Conservation (phyloP, 2,888 invertebrate species). For the Stenodera caucasica region DNA sequence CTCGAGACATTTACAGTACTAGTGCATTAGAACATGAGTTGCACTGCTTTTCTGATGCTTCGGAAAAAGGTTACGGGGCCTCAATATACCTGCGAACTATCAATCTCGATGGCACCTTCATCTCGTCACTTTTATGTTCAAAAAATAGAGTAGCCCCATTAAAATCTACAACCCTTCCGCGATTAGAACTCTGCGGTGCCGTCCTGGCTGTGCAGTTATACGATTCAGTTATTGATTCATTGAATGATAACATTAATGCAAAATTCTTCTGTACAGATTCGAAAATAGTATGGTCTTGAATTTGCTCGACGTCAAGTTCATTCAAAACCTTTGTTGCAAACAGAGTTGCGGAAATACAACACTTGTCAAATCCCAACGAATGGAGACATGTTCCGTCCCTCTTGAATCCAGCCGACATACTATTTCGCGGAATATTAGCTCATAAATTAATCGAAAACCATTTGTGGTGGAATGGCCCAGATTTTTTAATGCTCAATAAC, state of each 20-base stretch:
- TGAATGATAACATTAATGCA: slow-evolving; percentile 12
- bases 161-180: slow-evolving; percentile 23
- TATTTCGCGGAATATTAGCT: slow-evolving; percentile 13
- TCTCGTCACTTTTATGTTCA: slow-evolving; percentile 20
- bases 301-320: neutral
- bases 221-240: slow-evolving; percentile 12
- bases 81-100: slow-evolving; percentile 20
- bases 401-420: slow-evolving; percentile 25
- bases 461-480: slow-evolving; percentile 16
- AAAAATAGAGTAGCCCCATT: slow-evolving; percentile 27
- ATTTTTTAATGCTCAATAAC: neutral
- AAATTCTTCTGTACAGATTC: slow-evolving; percentile 20
- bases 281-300: slow-evolving; percentile 22
- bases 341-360: slow-evolving; percentile 24
- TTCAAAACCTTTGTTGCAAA: slow-evolving; percentile 28
- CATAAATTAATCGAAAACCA: neutral
- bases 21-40: slow-evolving; percentile 17
- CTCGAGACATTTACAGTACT: slow-evolving; percentile 13
- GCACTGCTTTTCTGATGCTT: slow-evolving; percentile 30
- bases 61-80: slow-evolving; percentile 21
- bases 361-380: neutral
- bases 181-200: slow-evolving; percentile 26
- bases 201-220: slow-evolving; percentile 5
- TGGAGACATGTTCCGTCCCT: slow-evolving; percentile 17
- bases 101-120: slow-evolving; percentile 7